Conservation (phyloP, 2,113 vertebrate genomes). For the Dromiciops gliroides region DNA sequence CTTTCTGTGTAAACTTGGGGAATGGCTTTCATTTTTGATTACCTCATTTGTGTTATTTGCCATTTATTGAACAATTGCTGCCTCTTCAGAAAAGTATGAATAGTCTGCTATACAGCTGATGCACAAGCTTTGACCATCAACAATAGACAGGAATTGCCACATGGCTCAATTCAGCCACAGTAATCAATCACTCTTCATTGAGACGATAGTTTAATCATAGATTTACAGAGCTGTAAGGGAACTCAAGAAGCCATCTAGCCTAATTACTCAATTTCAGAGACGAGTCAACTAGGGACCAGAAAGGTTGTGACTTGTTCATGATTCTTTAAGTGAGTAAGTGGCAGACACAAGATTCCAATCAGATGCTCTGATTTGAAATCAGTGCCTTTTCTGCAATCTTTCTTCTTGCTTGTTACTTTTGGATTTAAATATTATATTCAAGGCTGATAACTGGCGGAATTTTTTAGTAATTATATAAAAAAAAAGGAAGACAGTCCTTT, state of each 20-base stretch:
- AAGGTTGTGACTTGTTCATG: background rate
- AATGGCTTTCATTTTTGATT: constrained; percentile 27
- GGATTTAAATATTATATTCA: background rate
- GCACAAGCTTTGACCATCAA: background rate
- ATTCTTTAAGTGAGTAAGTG: background rate
- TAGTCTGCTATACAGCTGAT: background rate
- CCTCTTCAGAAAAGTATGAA: constrained; percentile 8
- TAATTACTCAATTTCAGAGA: background rate
- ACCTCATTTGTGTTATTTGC: constrained; percentile 12
- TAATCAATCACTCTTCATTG: background rate
- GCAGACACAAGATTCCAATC: background rate
- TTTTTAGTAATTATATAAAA: background rate
- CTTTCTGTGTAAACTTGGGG: background rate
- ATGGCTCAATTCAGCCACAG: background rate
- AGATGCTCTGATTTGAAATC: background rate
- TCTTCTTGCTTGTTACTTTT: background rate
- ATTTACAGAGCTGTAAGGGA: background rate
- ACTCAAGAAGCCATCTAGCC: background rate
- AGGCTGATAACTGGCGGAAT: background rate
- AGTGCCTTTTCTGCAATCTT: background rate
- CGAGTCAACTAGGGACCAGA: background rate
- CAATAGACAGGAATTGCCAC: background rate
- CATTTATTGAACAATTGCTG: background rate
- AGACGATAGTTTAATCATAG: background rate
- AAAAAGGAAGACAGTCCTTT: no score